Evolutionary conservation across 2,888 invertebrate species (phyloP).

Genomic region (Crepidodera aurea): DNA sequence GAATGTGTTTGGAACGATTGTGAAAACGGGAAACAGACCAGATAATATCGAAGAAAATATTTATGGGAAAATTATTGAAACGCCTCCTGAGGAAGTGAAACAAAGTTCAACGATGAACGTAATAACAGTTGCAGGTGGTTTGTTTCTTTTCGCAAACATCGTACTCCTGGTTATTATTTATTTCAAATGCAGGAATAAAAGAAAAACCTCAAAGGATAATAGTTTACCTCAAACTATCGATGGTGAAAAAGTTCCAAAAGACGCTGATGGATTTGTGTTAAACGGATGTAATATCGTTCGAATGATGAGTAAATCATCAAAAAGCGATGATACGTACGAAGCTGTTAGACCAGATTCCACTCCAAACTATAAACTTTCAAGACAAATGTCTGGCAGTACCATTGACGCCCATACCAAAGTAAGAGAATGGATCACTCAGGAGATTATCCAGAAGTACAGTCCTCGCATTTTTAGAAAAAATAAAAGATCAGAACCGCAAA

Average conservation of each 20-base stretch:
- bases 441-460: slow-evolving; percentile 77
- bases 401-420: slow-evolving; percentile 88
- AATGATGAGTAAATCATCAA: slow-evolving; percentile 63
- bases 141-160: slow-evolving; percentile 78
- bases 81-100: slow-evolving; percentile 56
- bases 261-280: slow-evolving; percentile 59
- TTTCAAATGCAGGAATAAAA: slow-evolving; percentile 70
- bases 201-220: slow-evolving; percentile 60
- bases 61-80: slow-evolving; percentile 58
- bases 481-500: slow-evolving; percentile 48
- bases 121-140: slow-evolving; percentile 70
- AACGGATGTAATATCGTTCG: slow-evolving; percentile 69
- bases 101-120: slow-evolving; percentile 66
- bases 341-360: slow-evolving; percentile 65
- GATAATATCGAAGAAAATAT: slow-evolving; percentile 43
- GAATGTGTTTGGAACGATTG: slow-evolving; percentile 37
- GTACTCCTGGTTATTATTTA: slow-evolving; percentile 74
- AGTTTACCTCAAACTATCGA: slow-evolving; percentile 40
- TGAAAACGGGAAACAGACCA: slow-evolving; percentile 37
- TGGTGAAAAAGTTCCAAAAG: slow-evolving; percentile 54
- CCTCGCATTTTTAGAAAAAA: slow-evolving; percentile 70
- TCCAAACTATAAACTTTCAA: slow-evolving; percentile 71
- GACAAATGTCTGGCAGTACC: slow-evolving; percentile 81
- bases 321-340: slow-evolving; percentile 65
- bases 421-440: slow-evolving; percentile 85